A percentile compares a stretch with the other conserved stretches of the same genome.
Evolutionary conservation across 92 coral and sea anemone genomes (phyloP).

Genomic region (Heteractis magnifica): DNA sequence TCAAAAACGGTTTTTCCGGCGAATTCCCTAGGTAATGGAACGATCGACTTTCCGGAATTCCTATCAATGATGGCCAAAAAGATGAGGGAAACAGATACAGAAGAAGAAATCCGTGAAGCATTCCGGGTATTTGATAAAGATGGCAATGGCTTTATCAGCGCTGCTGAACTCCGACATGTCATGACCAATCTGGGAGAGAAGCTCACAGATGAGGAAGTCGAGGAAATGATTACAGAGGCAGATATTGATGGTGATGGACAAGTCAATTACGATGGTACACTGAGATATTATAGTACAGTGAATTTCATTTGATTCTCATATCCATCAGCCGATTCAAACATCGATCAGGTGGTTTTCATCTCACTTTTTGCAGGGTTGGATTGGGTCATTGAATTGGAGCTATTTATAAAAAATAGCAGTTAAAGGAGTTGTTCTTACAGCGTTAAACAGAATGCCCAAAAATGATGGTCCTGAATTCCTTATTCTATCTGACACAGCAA

Average conservation of each 20-base stretch:
- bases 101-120: constrained; percentile 94
- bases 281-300: background rate
- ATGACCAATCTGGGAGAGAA: constrained; percentile 98
- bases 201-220: constrained; percentile 97
- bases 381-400: too few relatives aligned
- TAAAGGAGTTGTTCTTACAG: too few relatives aligned
- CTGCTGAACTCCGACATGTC: constrained; percentile 92
- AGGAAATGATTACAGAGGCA: constrained; percentile 97
- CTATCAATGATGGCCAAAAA: constrained; percentile 95
- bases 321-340: too few relatives aligned
- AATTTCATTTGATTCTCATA: too few relatives aligned
- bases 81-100: constrained; percentile 92
- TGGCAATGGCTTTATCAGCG: constrained; percentile 98
- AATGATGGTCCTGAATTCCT: too few relatives aligned
- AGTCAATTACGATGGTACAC: constrained; percentile 91
- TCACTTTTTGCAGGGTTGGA: too few relatives aligned
- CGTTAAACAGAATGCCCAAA: too few relatives aligned
- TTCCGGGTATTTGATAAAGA: constrained; percentile 96
- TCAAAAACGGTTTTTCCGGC: too few relatives aligned
- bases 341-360: background rate
- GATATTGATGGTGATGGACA: constrained; percentile 99
- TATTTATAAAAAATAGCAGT: too few relatives aligned
- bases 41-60: constrained; percentile 94
- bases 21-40: constrained; percentile 72
- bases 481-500: too few relatives aligned